A percentile compares a stretch with the other conserved stretches of the same genome.
These are phyloP conservation scores for Mus spicilegus DNA, from an alignment of 2,113 vertebrate genomes.

Conservation along the genomic window DNA sequence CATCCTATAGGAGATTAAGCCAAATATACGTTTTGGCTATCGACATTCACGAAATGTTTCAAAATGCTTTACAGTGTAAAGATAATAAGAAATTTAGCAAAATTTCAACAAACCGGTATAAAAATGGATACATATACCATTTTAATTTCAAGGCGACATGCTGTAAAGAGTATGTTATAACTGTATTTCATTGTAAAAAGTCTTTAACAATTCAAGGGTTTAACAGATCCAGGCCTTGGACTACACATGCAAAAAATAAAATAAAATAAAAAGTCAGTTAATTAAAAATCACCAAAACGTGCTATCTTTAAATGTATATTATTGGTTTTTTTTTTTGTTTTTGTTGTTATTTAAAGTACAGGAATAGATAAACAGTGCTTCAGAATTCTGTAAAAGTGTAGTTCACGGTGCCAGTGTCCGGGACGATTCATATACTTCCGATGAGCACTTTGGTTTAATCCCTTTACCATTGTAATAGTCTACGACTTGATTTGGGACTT, in stretches of 20 bases:
- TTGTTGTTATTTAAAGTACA: conserved; percentile 80
- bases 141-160: conserved; percentile 92
- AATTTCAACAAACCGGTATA: conserved; percentile 96
- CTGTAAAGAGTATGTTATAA: conserved; percentile 90
- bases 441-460: conserved; percentile 96
- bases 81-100: conserved; percentile 97
- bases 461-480: conserved; percentile 99
- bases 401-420: conserved; percentile 94
- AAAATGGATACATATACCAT: conserved; percentile 90
- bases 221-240: conserved; percentile 88
- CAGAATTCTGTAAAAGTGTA: conserved; percentile 83
- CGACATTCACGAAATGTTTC: conserved; percentile 88
- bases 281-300: conserved; percentile 92
- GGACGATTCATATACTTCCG: conserved; percentile 94
- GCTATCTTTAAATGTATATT: conserved; percentile 85
- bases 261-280: conserved; percentile 86
- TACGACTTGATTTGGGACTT: conserved; percentile 99
- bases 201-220: conserved; percentile 88
- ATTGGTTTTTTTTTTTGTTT: not conserved
- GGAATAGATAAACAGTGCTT: conserved; percentile 83
- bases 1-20: conserved; percentile 87
- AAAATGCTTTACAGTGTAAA: conserved; percentile 96
- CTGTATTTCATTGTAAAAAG: conserved; percentile 91
- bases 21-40: conserved; percentile 89
- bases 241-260: conserved; percentile 92